phyloP scores from a whole-genome alignment of 2,888 invertebrate species.

The Parnassius smintheus region DNA sequence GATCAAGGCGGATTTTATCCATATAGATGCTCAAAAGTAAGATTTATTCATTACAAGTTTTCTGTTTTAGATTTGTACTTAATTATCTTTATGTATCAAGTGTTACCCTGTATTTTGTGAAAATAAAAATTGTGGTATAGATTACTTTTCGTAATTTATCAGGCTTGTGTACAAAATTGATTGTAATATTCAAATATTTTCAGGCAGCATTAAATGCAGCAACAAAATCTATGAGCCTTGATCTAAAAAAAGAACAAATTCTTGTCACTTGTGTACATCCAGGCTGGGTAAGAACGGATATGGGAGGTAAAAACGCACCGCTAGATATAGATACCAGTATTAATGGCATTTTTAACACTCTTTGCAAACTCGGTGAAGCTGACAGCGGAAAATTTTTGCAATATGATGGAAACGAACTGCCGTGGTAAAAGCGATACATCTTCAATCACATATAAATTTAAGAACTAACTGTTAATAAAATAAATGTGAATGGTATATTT shows the following conservation, averaged over 20 bases:
- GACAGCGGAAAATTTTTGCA: slow-evolving; percentile 90
- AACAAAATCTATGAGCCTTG: slow-evolving; percentile 91
- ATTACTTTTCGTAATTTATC: too few species aligned
- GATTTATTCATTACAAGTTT: slow-evolving; percentile 32
- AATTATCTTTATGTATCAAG: too few species aligned
- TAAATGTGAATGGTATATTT: background rate
- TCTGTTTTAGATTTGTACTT: too few species aligned
- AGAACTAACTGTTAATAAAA: background rate
- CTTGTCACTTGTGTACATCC: slow-evolving; percentile 90
- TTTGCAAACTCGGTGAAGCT: slow-evolving; percentile 81
- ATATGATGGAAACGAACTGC: slow-evolving; percentile 86
- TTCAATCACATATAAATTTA: background rate
- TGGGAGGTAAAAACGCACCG: slow-evolving; percentile 92
- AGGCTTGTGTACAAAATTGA: too few species aligned
- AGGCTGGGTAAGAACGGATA: slow-evolving; percentile 95
- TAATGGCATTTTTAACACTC: slow-evolving; percentile 83
- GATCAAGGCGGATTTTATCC: slow-evolving; percentile 90
- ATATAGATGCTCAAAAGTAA: slow-evolving; percentile 93
- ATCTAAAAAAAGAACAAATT: slow-evolving; percentile 88
- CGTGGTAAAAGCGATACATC: slow-evolving; percentile 81
- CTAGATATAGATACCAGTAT: slow-evolving; percentile 86
- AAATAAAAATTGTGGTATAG: too few species aligned
- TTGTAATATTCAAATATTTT: slow-evolving; percentile 32
- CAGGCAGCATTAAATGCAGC: slow-evolving; percentile 93
- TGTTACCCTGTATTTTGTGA: too few species aligned